phyloP scores from a whole-genome alignment of 2,797 vertebrate genomes.

The Antrozous pallidus region DNA sequence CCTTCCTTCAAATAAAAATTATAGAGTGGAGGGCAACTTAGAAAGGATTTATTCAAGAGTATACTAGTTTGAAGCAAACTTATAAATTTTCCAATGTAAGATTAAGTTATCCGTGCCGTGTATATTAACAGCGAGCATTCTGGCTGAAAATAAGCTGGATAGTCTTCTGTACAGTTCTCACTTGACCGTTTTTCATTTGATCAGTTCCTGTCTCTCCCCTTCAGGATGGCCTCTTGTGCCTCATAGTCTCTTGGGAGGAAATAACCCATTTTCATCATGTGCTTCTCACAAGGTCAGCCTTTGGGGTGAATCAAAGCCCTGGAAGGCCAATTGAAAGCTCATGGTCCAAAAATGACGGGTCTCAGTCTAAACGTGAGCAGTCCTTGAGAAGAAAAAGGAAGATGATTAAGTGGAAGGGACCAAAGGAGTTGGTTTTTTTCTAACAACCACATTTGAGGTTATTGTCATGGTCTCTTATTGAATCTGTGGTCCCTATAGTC shows the following conservation, averaged over 20 bases:
- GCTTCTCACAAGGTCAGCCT: neutral
- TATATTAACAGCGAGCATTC: neutral
- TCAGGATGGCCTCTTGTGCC: neutral
- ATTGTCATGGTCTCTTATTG: neutral
- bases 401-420: neutral
- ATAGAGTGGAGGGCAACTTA: neutral
- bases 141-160: neutral
- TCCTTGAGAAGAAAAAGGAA: neutral
- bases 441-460: neutral
- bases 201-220: neutral
- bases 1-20: neutral
- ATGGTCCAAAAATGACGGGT: neutral
- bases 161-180: neutral
- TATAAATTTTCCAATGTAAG: neutral
- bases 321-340: neutral
- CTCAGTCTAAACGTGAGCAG: neutral
- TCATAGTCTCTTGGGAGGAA: neutral
- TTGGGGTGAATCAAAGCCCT: neutral
- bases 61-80: constrained; percentile 19
- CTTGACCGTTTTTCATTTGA: neutral
- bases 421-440: neutral
- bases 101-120: neutral
- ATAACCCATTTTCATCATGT: neutral
- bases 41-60: neutral
- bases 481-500: neutral